Base-by-base conservation (phyloP, 2,113 vertebrate species). In the Aspidoscelis tigris region DNA sequence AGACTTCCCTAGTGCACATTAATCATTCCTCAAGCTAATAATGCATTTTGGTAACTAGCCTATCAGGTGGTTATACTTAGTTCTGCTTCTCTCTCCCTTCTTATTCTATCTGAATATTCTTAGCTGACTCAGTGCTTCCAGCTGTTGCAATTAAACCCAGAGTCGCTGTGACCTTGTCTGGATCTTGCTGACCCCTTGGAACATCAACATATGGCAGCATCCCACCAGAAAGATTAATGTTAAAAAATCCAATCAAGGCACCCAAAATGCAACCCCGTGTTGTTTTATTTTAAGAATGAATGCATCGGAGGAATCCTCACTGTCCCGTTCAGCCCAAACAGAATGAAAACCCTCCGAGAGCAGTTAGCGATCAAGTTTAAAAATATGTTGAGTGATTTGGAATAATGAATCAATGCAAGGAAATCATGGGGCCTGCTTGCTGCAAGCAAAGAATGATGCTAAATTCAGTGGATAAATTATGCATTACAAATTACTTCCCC, bases 401-500 rank as follows among this genome's bases (percentile, higher is more conserved):
- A 33, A 74, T 81, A 86, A 84, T 68, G 58, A 84, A n/a, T 76
- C 72, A 84, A 0, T 7, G 9, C 88, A 61, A 94, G 18, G 71
- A 47, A 87, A 83, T 84, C 24, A 68, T 22, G 21, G 65, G 58
- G 88, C 65, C 53, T 78, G 14, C 81, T 89, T 87, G 87, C 92
- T 88, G 9, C 65, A 75, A 80, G 76, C 55, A 84, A 81, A n/a
- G 86, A 68, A 81, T 61, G 84, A 87, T 92, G 81, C 61, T 79
- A 88, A 92, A 92, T 90, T 90, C 76, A 77, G 73, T 4, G 2
- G 80, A 87, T 88, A 92, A 91, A 89, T 89, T 89, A 89, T 80
- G 83, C 87, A 90, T 93, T 89, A 82, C 72, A 94, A 93, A 92
- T 93, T 86, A 90, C 83, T 88, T 68, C 83, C 81, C 3, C 12